Conservation (phyloP, 2,888 invertebrate genomes). For the Quadroppia sp. region DNA sequence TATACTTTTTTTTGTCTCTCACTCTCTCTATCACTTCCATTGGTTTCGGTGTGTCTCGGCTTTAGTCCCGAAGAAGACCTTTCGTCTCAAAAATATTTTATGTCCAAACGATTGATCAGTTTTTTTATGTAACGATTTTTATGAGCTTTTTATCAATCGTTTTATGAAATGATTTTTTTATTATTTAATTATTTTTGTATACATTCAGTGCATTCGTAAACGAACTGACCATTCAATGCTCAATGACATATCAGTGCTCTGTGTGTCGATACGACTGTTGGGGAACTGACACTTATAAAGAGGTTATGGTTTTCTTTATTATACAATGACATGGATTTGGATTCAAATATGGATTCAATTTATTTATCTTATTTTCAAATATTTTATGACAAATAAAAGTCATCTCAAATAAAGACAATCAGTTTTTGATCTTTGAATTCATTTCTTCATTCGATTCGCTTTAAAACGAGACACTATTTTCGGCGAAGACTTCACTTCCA, state of each 20-base stretch:
- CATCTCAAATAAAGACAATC: too few relatives aligned
- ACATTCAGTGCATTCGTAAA: not conserved
- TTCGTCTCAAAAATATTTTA: not conserved
- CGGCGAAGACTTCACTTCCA: not conserved
- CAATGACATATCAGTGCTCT: not conserved
- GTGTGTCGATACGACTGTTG: too few relatives aligned
- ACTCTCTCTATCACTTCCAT: not conserved
- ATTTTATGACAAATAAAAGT: too few relatives aligned
- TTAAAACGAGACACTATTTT: constrained; percentile 37
- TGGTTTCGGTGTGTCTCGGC: not conserved
- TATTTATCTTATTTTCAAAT: too few relatives aligned
- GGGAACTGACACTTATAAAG: not conserved
- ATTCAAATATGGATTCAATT: too few relatives aligned
- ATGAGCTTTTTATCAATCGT: constrained; percentile 12
- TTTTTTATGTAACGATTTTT: not conserved
- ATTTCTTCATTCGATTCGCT: constrained; percentile 38
- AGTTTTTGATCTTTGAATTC: not conserved
- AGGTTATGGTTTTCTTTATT: not conserved
- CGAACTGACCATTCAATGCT: not conserved
- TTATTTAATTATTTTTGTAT: not conserved
- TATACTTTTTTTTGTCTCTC: not conserved
- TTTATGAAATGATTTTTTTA: too few relatives aligned
- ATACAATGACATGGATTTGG: too few relatives aligned
- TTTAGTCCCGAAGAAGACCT: not conserved
- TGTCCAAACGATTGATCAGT: not conserved